phyloP scores from a whole-genome alignment of 2,888 invertebrate species.

The Nomada fabriciana region DNA sequence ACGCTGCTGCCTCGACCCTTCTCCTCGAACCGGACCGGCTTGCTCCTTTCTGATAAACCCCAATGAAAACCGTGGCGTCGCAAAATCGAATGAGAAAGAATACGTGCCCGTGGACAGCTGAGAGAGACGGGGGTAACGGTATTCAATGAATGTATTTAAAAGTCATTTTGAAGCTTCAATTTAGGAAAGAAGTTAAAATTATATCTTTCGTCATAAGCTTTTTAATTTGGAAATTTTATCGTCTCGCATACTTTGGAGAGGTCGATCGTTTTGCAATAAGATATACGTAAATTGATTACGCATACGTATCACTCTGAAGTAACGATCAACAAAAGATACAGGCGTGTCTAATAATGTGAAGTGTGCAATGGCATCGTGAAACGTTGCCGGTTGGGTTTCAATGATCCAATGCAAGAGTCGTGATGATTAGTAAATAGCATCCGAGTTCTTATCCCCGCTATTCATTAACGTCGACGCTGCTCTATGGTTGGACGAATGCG shows the following conservation, averaged over 20 bases:
- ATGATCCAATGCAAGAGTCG: neutral
- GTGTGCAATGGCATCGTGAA: neutral
- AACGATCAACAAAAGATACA: too few relatives aligned
- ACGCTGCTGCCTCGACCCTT: neutral
- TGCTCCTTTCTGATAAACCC: conserved; percentile 47
- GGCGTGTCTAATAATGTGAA: neutral
- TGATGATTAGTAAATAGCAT: conserved; percentile 23
- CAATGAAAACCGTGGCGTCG: conserved; percentile 25
- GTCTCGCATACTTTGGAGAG: too few relatives aligned
- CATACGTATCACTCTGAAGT: too few relatives aligned
- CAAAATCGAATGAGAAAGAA: neutral
- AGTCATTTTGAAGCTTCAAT: neutral
- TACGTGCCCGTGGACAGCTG: neutral
- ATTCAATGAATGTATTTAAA: neutral
- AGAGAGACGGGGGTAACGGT: conserved; percentile 8
- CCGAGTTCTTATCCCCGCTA: conserved; percentile 27
- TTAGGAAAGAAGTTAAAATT: neutral
- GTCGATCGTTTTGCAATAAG: too few relatives aligned
- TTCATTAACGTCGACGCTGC: conserved; percentile 57
- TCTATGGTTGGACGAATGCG: conserved; percentile 35
- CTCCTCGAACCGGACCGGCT: conserved; percentile 44
- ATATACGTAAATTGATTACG: too few relatives aligned
- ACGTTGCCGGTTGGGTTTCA: neutral
- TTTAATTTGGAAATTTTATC: too few relatives aligned
- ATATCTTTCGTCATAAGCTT: neutral